Conservation (phyloP, 37 sponge, comb jelly and placozoan species). For the Halisarca cf. caerulea region DNA sequence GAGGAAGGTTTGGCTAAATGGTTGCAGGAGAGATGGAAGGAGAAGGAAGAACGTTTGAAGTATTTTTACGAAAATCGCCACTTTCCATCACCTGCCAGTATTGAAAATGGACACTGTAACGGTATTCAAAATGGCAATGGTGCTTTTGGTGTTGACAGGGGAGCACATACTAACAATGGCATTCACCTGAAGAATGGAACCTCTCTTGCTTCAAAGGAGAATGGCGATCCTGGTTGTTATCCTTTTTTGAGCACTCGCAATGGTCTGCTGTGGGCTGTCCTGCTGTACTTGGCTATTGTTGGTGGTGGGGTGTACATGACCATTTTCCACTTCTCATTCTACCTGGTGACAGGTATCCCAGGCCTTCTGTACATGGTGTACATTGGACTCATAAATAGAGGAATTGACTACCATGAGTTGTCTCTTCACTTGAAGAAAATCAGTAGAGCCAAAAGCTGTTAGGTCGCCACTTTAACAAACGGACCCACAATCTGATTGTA, state of each 20-base stretch:
- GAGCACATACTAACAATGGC: not conserved
- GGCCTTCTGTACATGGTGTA: not conserved
- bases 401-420: not conserved
- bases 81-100: conserved; percentile 36
- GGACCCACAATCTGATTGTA: too few relatives aligned
- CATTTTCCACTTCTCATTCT: not conserved
- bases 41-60: conserved; percentile 75
- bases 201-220: too few relatives aligned
- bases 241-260: not conserved
- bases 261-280: not conserved
- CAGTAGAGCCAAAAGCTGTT: not conserved
- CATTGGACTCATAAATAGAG: not conserved
- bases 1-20: conserved; percentile 64
- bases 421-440: not conserved
- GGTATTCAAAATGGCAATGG: too few relatives aligned
- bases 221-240: not conserved
- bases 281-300: not conserved
- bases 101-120: too few relatives aligned
- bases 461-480: conserved; percentile 24
- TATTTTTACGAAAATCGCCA: conserved; percentile 58
- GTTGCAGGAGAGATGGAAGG: conserved; percentile 60
- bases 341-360: not conserved
- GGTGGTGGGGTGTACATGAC: not conserved
- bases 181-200: not conserved
- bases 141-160: too few relatives aligned